These are phyloP conservation scores for Flexamia atlantica DNA, from an alignment of 2,888 invertebrate species.

Conservation along the genomic window DNA sequence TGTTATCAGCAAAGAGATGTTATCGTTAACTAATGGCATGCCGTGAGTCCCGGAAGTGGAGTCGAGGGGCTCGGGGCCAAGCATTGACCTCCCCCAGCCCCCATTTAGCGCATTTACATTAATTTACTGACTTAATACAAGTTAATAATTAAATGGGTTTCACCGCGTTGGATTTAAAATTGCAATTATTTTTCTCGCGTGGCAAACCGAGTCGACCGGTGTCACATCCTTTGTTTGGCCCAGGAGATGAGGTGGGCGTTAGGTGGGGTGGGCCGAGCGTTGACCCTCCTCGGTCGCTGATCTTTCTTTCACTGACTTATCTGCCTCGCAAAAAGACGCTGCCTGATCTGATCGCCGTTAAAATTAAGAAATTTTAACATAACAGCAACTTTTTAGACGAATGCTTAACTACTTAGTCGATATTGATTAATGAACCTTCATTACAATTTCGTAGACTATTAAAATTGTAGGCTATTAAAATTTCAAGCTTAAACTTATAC, in stretches of 20 bases:
- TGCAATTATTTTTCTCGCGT: not conserved
- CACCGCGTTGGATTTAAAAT: not conserved
- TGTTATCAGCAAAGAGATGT: no score
- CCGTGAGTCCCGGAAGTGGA: slow-evolving; percentile 34
- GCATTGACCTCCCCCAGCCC: slow-evolving; percentile 14
- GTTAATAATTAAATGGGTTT: slow-evolving; percentile 3
- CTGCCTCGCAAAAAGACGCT: not conserved
- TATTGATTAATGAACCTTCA: no score
- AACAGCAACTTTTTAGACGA: no score
- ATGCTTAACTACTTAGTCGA: no score
- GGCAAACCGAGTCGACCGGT: not conserved
- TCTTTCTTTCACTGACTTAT: slow-evolving; percentile 38
- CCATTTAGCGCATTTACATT: not conserved
- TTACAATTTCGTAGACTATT: no score
- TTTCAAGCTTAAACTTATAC: no score
- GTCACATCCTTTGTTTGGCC: not conserved
- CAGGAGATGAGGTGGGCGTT: not conserved
- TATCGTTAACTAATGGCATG: not conserved
- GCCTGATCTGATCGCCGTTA: not conserved
- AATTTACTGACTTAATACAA: not conserved
- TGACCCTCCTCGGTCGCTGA: slow-evolving; percentile 7
- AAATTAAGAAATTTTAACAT: not conserved
- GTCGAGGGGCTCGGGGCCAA: not conserved
- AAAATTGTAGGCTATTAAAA: no score
- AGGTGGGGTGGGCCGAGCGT: slow-evolving; percentile 10